Base-by-base conservation (phyloP, 2,888 invertebrate genomes). In the Merodon equestris region DNA sequence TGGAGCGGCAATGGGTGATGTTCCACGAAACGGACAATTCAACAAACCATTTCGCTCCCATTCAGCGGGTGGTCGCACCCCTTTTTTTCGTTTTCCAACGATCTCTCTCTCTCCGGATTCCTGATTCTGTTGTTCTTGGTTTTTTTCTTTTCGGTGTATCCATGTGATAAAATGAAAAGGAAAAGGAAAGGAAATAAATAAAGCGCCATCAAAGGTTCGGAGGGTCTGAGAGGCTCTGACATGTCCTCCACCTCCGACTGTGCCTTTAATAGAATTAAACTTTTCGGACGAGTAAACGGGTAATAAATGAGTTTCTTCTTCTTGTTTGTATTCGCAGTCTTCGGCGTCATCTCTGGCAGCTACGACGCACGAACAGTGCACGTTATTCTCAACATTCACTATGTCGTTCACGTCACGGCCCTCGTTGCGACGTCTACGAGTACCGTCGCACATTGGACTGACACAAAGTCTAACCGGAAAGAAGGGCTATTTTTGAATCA, bases 401-500 rank as follows among this genome's bases (percentile, higher is more conserved):
- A 2, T 27, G 27, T 2, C 27, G 7, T 27, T 27, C 27, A 27
- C 27, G 38, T 34, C 56, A 63, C 38, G 18, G 60, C 27, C 57
- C 27, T 27, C 27, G 27, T 27, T 27, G 27, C 50, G 48, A 14
- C 66, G 58, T 58, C 38, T 36, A n/a, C n/a, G 40, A n/a, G n/a
- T n/a, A n/a, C n/a, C n/a, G n/a, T n/a, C n/a, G n/a, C 27, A 10
- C 15, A 40, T 38, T 1, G 5, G 63, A 58, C 75, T 61, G 60
- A 67, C 56, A 40, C n/a, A 67, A 48, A 58, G 42, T 15, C 14
- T 63, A 67, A 77, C 67, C 77, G 72, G 77, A 77, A 77, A 77
- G 63, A 57, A 68, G 73, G 73, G 73, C 72, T 77, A 77, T 77
- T 77, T 77, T 73, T 72, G 73, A 77, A 77, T 77, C 77, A 77